Conservation (phyloP, 2,113 vertebrate species). For the Neodon shergylaensis region DNA sequence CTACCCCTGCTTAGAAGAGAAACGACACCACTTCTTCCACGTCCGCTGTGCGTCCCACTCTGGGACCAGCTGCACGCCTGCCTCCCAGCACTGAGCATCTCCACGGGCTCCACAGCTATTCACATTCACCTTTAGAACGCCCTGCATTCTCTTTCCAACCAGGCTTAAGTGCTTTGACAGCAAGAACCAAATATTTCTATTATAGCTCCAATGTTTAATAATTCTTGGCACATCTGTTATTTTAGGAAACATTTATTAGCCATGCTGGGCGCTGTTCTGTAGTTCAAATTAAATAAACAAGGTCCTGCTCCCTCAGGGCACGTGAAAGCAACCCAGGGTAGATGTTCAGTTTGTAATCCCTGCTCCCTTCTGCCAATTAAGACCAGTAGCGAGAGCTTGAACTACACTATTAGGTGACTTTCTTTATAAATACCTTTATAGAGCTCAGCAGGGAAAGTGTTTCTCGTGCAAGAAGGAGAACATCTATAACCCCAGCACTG, state of each 20-base stretch:
- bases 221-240: neutral
- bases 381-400: conserved; percentile 9
- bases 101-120: neutral
- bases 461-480: neutral
- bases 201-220: neutral
- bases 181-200: conserved; percentile 9
- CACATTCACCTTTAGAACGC: neutral
- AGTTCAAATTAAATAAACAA: conserved; percentile 8
- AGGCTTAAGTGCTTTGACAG: conserved; percentile 28
- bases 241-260: conserved; percentile 11
- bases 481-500: neutral
- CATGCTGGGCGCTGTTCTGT: neutral
- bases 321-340: neutral
- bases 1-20: neutral
- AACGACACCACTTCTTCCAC: neutral
- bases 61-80: neutral
- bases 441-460: neutral
- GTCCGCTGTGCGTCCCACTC: neutral
- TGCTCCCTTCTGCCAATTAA: neutral
- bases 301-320: neutral
- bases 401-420: neutral
- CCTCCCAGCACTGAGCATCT: neutral
- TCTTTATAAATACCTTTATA: conserved; percentile 5
- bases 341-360: neutral
- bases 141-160: neutral